Evolutionary conservation across 1,140 invertebrate genomes (phyloP).

Genomic region (Cheumatopsyche charites): DNA sequence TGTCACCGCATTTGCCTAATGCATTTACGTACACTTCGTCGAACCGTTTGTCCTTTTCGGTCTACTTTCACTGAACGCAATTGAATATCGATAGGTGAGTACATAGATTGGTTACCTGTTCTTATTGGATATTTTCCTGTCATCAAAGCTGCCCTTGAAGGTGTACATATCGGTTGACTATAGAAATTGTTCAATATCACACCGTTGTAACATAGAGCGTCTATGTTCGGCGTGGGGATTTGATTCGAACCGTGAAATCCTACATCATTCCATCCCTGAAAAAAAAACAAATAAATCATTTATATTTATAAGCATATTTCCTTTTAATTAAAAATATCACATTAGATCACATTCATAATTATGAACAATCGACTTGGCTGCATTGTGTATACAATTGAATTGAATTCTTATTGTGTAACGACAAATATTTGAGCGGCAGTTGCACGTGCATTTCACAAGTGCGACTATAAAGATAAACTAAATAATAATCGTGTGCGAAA

Average conservation of each 20-base stretch:
- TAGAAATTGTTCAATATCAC: conserved; percentile 76
- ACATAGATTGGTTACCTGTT: conserved; percentile 60
- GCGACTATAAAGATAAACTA: too few species aligned
- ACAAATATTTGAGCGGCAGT: too few species aligned
- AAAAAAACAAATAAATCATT: conserved; percentile 33
- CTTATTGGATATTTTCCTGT: conserved; percentile 80
- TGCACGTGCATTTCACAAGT: too few species aligned
- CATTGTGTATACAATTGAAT: too few species aligned
- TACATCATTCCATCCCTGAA: conserved; percentile 82
- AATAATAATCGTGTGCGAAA: too few species aligned
- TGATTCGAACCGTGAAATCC: conserved; percentile 81
- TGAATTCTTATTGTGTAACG: too few species aligned
- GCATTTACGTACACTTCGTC: background rate
- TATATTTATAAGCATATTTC: background rate
- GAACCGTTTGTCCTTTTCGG: background rate
- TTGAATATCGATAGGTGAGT: background rate
- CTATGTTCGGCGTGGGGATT: conserved; percentile 80
- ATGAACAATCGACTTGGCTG: too few species aligned
- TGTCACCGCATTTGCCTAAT: conserved; percentile 27
- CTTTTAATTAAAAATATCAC: background rate
- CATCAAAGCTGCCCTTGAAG: conserved; percentile 72
- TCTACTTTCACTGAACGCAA: background rate
- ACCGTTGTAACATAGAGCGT: conserved; percentile 76
- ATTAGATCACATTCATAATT: too few species aligned
- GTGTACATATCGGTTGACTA: conserved; percentile 71